phyloP scores from a whole-genome alignment of 1,140 invertebrate species.

The Caenorhabditis inopinata region DNA sequence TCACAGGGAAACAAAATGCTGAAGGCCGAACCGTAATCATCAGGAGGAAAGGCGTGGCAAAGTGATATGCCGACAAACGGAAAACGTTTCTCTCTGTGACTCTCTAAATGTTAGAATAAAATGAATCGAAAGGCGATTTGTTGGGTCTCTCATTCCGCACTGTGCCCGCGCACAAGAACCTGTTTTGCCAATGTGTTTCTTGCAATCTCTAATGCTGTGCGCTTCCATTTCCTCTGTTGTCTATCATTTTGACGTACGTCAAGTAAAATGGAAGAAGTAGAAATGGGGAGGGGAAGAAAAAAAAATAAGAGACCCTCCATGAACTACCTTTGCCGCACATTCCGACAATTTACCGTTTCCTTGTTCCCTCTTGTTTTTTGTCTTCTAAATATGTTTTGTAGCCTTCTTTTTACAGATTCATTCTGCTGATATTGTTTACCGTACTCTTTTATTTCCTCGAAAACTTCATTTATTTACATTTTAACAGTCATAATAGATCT shows the following conservation, averaged over 20 bases:
- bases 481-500: too few relatives aligned
- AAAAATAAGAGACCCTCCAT: neutral
- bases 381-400: too few relatives aligned
- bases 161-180: neutral
- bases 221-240: neutral
- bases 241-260: constrained; percentile 18
- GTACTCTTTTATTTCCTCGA: too few relatives aligned
- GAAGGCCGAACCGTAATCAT: too few relatives aligned
- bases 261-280: neutral
- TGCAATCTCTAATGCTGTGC: neutral
- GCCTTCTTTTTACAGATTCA: too few relatives aligned
- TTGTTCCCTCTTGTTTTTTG: neutral
- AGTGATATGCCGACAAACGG: constrained; percentile 30
- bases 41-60: constrained; percentile 5
- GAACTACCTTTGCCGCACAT: neutral
- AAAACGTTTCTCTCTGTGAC: neutral
- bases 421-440: too few relatives aligned
- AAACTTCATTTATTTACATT: too few relatives aligned
- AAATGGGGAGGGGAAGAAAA: neutral
- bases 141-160: neutral
- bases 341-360: neutral
- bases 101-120: constrained; percentile 25
- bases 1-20: neutral
- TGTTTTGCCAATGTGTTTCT: constrained; percentile 29
- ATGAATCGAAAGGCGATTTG: constrained; percentile 6